A percentile compares a stretch with the other conserved stretches of the same genome.
Conservation (phyloP, 2,888 invertebrate genomes). For the Patella caerulea region DNA sequence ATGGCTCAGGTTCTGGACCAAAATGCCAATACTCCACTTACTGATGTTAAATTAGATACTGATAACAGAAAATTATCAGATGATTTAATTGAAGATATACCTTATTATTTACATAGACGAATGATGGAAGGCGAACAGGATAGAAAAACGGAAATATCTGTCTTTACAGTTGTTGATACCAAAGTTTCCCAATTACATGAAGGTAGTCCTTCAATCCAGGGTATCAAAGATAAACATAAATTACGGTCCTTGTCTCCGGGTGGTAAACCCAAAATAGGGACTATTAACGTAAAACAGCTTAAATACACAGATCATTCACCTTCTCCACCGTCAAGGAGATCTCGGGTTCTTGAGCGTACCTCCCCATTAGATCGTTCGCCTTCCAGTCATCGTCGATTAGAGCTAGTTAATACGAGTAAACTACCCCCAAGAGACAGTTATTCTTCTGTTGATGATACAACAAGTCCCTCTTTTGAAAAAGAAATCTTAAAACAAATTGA, state of each 20-base stretch:
- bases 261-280: slow-evolving; percentile 11
- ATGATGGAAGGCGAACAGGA: slow-evolving; percentile 29
- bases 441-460: slow-evolving; percentile 70
- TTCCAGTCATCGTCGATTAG: slow-evolving; percentile 53
- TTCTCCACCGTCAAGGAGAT: slow-evolving; percentile 25
- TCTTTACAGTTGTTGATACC: slow-evolving; percentile 27
- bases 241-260: background rate
- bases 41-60: slow-evolving; percentile 22
- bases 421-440: slow-evolving; percentile 67
- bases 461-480: slow-evolving; percentile 63
- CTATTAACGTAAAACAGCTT: slow-evolving; percentile 39
- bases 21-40: slow-evolving; percentile 18
- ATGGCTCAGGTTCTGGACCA: background rate
- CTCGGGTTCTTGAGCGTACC: slow-evolving; percentile 23
- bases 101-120: slow-evolving; percentile 65
- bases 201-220: background rate
- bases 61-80: slow-evolving; percentile 21
- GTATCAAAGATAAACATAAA: background rate
- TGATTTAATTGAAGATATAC: slow-evolving; percentile 67
- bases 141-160: slow-evolving; percentile 36
- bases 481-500: slow-evolving; percentile 52
- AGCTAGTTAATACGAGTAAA: slow-evolving; percentile 56
- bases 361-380: slow-evolving; percentile 56
- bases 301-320: slow-evolving; percentile 21
- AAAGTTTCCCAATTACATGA: slow-evolving; percentile 9